Percentiles rank a stretch among this genome's conserved stretches.
These are phyloP conservation scores for Dendrolimus houi DNA, from an alignment of 2,888 invertebrate genomes.

Conservation along the genomic window DNA sequence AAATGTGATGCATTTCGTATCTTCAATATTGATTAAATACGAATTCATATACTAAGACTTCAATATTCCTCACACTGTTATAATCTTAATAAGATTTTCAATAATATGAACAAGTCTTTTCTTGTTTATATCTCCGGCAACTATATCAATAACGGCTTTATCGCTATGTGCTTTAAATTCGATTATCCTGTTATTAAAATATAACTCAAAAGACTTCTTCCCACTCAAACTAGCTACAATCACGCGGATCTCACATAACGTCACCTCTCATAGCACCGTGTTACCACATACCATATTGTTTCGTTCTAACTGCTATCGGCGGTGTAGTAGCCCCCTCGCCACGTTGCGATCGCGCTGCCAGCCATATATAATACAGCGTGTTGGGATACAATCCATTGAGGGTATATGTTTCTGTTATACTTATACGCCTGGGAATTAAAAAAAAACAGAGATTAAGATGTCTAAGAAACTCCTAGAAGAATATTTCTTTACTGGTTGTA, in stretches of 20 bases:
- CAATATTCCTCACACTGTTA: too few species aligned
- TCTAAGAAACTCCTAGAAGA: too few species aligned
- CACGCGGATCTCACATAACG: constrained; percentile 7
- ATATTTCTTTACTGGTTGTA: too few species aligned
- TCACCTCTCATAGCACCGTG: constrained; percentile 1
- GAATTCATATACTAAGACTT: too few species aligned
- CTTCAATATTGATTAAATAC: too few species aligned
- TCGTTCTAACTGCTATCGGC: constrained; percentile 94
- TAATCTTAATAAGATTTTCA: too few species aligned
- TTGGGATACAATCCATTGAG: constrained; percentile 95
- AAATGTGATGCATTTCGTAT: too few species aligned
- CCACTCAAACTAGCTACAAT: constrained; percentile 6
- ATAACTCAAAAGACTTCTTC: constrained; percentile 7
- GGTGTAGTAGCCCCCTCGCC: constrained; percentile 98
- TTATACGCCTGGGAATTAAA: constrained; percentile 77
- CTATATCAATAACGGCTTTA: too few species aligned
- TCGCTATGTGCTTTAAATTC: too few species aligned
- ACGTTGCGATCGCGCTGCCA: constrained; percentile 93
- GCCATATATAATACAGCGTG: constrained; percentile 97
- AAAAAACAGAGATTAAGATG: too few species aligned
- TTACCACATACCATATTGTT: constrained; percentile 94
- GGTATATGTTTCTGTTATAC: constrained; percentile 89
- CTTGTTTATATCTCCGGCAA: too few species aligned
- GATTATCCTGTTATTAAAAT: neutral
- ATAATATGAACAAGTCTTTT: too few species aligned